Evolutionary conservation across 2,797 vertebrate species (phyloP).

Genomic region (Avahi laniger): DNA sequence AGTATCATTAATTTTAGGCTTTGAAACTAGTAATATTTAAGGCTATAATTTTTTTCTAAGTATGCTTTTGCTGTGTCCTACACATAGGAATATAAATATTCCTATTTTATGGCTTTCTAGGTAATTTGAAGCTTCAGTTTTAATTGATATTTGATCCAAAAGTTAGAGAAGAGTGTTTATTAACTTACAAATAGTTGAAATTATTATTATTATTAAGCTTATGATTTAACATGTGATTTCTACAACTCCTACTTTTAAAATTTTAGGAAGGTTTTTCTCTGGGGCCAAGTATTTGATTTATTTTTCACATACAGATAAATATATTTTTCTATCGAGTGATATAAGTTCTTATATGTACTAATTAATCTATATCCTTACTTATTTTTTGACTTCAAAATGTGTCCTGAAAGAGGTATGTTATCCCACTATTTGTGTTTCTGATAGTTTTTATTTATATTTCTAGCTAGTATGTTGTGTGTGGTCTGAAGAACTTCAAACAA

Average conservation of each 20-base stretch:
- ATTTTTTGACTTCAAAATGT: not conserved
- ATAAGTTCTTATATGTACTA: not conserved
- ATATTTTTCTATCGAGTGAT: not conserved
- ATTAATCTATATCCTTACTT: not conserved
- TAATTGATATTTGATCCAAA: constrained; percentile 33
- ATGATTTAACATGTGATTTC: not conserved
- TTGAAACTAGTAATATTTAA: not conserved
- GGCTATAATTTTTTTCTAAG: not conserved
- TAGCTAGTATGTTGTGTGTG: not conserved
- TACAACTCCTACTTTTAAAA: not conserved
- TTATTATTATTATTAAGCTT: not conserved
- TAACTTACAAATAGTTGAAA: not conserved
- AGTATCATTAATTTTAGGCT: not conserved
- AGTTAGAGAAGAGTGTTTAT: not conserved
- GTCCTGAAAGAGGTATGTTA: not conserved
- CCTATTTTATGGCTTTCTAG: not conserved
- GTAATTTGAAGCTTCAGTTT: constrained; percentile 2
- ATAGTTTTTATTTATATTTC: not conserved
- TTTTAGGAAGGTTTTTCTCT: not conserved
- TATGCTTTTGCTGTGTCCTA: not conserved
- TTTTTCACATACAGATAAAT: constrained; percentile 10
- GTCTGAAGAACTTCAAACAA: not conserved
- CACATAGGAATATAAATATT: not conserved
- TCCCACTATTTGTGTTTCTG: not conserved
- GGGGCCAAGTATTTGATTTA: not conserved